Evolutionary conservation across 2,113 vertebrate species (phyloP).

Genomic region (Papio anubis): DNA sequence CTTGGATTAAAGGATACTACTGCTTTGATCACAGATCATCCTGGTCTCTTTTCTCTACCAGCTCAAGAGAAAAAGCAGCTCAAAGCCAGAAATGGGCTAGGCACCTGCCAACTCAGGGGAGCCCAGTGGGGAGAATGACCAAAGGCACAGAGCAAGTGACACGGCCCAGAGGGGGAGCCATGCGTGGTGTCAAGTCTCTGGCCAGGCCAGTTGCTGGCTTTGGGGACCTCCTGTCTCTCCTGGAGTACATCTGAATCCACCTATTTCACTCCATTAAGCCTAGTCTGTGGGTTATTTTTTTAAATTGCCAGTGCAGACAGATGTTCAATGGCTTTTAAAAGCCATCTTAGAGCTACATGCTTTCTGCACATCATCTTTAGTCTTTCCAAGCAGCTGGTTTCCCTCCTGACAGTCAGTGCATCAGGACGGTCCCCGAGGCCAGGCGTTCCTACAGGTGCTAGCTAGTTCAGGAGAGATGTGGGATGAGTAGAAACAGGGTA

Average conservation of each 20-base stretch:
- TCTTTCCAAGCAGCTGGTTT: neutral
- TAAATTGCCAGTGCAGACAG: neutral
- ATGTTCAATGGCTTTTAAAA: neutral
- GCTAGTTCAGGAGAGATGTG: neutral
- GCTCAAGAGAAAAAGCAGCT: neutral
- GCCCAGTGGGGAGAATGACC: neutral
- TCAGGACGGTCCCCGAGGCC: neutral
- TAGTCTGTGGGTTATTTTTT: neutral
- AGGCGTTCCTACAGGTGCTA: neutral
- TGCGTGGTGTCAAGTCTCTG: neutral
- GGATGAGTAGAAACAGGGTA: rapidly evolving
- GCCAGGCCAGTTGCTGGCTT: neutral
- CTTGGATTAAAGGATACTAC: neutral
- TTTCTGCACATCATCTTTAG: neutral
- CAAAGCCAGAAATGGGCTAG: neutral
- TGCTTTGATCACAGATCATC: neutral
- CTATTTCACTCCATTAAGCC: neutral
- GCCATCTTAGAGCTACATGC: neutral
- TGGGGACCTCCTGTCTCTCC: neutral
- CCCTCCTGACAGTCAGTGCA: neutral
- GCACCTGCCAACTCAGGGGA: neutral
- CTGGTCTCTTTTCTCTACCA: neutral
- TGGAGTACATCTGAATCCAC: neutral
- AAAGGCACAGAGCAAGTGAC: neutral
- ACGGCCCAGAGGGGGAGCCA: neutral